Conservation (phyloP, 2,888 invertebrate genomes). For the Plemyria rubiginata region DNA sequence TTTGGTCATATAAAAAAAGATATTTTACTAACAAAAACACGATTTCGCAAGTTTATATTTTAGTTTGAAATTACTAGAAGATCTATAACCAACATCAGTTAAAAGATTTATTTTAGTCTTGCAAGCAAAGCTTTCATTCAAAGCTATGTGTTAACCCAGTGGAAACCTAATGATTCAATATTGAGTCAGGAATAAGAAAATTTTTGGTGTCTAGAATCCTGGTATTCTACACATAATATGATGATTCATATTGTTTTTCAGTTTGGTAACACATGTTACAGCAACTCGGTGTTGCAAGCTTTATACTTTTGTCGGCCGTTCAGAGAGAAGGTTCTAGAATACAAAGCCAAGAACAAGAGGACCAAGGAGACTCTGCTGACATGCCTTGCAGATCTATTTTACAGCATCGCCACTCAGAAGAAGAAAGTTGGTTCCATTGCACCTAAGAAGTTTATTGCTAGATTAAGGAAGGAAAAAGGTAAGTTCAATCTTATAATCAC, state of each 20-base stretch:
- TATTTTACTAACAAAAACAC: too few relatives aligned
- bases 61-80: too few relatives aligned
- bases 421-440: slow-evolving; percentile 99
- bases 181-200: too few relatives aligned
- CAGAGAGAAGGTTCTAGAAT: slow-evolving; percentile 98
- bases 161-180: too few relatives aligned
- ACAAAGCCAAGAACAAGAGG: slow-evolving; percentile 97
- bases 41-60: too few relatives aligned
- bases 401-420: slow-evolving; percentile 99
- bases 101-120: too few relatives aligned
- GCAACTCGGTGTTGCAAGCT: slow-evolving; percentile 99
- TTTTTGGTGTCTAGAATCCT: too few relatives aligned
- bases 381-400: slow-evolving; percentile 99
- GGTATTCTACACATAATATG: too few relatives aligned
- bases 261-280: slow-evolving; percentile 99
- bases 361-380: slow-evolving; percentile 98
- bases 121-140: too few relatives aligned
- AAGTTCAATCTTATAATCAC: slow-evolving; percentile 23
- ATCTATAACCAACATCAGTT: too few relatives aligned
- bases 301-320: slow-evolving; percentile 99
- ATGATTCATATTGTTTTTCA: slow-evolving; percentile 70
- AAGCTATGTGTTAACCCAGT: too few relatives aligned
- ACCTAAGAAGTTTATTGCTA: slow-evolving; percentile 99
- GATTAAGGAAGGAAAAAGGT: slow-evolving; percentile 99
- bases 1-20: too few relatives aligned